Percentiles rank a stretch among this genome's conserved stretches.
Conservation (phyloP, 2,888 invertebrate species). For the Hofmannophila pseudospretella region DNA sequence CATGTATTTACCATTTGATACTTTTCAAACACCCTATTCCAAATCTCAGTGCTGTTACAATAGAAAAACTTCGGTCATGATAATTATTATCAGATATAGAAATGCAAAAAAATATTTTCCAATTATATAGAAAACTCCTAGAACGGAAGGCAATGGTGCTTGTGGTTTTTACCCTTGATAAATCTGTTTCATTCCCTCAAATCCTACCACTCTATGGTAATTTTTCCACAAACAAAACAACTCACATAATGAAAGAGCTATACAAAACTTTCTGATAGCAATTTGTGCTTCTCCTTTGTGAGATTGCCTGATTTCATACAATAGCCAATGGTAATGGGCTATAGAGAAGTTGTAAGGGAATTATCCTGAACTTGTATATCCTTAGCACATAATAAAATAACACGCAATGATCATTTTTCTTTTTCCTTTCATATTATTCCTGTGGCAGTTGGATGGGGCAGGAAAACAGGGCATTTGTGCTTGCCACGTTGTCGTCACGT, state of each 20-base stretch:
- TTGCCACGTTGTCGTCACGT: constrained; percentile 1
- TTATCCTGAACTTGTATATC: constrained; percentile 1
- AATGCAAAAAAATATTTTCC: too few species aligned
- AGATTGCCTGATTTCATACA: constrained; percentile 23
- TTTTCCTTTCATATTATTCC: neutral
- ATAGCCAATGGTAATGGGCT: constrained; percentile 23
- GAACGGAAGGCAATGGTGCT: too few species aligned
- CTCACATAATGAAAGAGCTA: constrained; percentile 34
- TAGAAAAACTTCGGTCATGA: too few species aligned
- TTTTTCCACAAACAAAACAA: constrained; percentile 29
- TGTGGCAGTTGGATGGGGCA: too few species aligned
- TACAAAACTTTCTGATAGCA: constrained; percentile 31
- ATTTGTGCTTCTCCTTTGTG: constrained; percentile 21
- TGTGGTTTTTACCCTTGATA: neutral
- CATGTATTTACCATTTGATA: too few species aligned
- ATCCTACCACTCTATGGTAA: constrained; percentile 3
- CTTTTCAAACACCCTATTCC: too few species aligned
- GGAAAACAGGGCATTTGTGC: too few species aligned
- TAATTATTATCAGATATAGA: too few species aligned
- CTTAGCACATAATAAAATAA: neutral
- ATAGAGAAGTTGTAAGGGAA: constrained; percentile 15
- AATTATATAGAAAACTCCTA: too few species aligned
- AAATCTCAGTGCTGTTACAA: too few species aligned
- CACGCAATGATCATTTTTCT: neutral
- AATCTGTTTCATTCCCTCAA: neutral